Percentiles rank a stretch among this genome's conserved stretches.
phyloP scores from a whole-genome alignment of 2,113 vertebrate genomes.

The Vidua macroura region DNA sequence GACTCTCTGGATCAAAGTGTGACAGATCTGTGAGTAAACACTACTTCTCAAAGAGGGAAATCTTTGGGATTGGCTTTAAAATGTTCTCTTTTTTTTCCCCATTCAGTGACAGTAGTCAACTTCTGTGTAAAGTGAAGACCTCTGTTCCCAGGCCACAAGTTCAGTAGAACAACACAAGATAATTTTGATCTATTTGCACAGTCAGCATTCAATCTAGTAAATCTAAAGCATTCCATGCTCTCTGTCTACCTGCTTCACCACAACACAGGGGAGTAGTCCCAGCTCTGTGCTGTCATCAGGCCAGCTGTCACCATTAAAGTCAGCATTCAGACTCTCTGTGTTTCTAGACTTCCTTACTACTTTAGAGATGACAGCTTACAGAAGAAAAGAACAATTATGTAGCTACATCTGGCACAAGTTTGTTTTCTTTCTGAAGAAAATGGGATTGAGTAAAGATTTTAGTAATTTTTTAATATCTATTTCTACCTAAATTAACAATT shows the following conservation, averaged over 20 bases:
- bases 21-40: constrained; percentile 82
- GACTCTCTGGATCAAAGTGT: constrained; percentile 72
- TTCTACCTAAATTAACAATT: not conserved
- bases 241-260: not conserved
- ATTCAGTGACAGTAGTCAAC: not conserved
- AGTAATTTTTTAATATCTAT: not conserved
- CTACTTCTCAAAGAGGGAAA: not conserved
- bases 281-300: not conserved
- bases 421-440: not conserved
- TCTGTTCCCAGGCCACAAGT: not conserved
- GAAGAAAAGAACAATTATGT: not conserved
- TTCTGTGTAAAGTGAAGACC: not conserved
- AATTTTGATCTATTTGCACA: not conserved
- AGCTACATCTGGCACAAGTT: not conserved
- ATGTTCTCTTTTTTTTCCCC: not conserved
- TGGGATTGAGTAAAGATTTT: not conserved
- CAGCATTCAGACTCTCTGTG: not conserved
- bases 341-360: not conserved
- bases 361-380: not conserved
- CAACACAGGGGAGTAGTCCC: not conserved
- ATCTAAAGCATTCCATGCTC: not conserved
- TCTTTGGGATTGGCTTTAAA: not conserved
- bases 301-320: not conserved
- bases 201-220: not conserved
- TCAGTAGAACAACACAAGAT: not conserved